A percentile compares a stretch with the other conserved stretches of the same genome.
These are phyloP conservation scores for Narcine bancroftii DNA, from an alignment of 2,113 vertebrate genomes.

Conservation along the genomic window DNA sequence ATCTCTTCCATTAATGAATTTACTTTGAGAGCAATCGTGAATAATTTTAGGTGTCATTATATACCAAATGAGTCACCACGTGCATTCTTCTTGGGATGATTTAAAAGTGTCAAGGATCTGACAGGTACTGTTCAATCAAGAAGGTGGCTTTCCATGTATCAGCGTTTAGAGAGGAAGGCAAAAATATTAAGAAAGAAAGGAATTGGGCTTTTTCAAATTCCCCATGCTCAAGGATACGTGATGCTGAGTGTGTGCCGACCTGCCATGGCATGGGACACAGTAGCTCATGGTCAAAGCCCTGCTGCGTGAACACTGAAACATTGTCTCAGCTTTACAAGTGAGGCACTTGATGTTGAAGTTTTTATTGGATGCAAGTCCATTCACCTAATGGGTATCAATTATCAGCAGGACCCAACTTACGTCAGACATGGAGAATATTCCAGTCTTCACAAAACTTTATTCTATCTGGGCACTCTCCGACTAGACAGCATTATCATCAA, in stretches of 20 bases:
- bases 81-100: not conserved
- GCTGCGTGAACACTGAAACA: too few species aligned
- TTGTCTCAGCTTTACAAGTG: too few species aligned
- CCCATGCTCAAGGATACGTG: not conserved
- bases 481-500: too few species aligned
- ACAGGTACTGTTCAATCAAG: not conserved
- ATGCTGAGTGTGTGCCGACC: not conserved
- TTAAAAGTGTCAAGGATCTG: not conserved
- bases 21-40: not conserved
- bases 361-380: too few species aligned
- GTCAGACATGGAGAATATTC: too few species aligned
- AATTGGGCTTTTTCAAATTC: not conserved
- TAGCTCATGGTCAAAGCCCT: not conserved
- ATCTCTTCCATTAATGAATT: not conserved
- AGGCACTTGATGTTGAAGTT: too few species aligned
- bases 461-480: too few species aligned
- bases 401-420: too few species aligned
- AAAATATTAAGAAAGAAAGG: not conserved
- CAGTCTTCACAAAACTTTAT: too few species aligned
- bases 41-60: not conserved
- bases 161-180: not conserved
- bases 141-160: not conserved
- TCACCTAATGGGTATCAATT: too few species aligned
- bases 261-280: not conserved
- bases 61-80: not conserved